Evolutionary conservation across 2,113 vertebrate genomes (phyloP).

Genomic region (Callithrix jacchus): DNA sequence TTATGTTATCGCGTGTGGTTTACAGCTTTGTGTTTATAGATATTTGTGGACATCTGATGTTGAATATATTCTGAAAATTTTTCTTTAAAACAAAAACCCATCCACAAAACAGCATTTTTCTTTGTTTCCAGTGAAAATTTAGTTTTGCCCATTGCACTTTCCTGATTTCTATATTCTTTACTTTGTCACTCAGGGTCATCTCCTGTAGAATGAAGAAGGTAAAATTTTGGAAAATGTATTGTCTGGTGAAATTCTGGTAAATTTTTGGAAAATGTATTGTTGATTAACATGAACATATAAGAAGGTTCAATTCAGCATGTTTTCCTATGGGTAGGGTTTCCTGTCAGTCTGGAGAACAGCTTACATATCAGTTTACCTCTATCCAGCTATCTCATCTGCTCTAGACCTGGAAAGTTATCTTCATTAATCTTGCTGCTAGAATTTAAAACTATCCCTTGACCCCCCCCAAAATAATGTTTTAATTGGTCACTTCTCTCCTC

Average conservation of each 20-base stretch:
- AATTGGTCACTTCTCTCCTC: neutral
- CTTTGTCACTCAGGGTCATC: neutral
- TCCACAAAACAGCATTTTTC: neutral
- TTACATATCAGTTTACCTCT: neutral
- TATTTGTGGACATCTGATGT: neutral
- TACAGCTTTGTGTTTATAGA: neutral
- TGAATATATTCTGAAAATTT: neutral
- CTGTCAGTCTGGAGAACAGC: neutral
- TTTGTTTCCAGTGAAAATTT: conserved; percentile 8
- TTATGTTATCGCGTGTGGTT: neutral
- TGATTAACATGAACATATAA: neutral
- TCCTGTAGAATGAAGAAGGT: conserved; percentile 1
- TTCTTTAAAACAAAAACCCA: conserved; percentile 23
- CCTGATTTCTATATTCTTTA: neutral
- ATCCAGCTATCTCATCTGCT: neutral
- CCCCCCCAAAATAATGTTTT: neutral
- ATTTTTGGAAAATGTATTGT: neutral
- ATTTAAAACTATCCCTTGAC: neutral
- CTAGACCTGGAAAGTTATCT: too few relatives aligned
- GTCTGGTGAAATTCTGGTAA: neutral
- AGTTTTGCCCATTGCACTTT: too few relatives aligned
- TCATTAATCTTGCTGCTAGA: neutral
- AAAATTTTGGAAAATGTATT: neutral
- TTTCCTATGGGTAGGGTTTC: neutral
- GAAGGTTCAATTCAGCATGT: neutral